phyloP scores from a whole-genome alignment of 2,113 vertebrate genomes.

The Colaptes auratus region DNA sequence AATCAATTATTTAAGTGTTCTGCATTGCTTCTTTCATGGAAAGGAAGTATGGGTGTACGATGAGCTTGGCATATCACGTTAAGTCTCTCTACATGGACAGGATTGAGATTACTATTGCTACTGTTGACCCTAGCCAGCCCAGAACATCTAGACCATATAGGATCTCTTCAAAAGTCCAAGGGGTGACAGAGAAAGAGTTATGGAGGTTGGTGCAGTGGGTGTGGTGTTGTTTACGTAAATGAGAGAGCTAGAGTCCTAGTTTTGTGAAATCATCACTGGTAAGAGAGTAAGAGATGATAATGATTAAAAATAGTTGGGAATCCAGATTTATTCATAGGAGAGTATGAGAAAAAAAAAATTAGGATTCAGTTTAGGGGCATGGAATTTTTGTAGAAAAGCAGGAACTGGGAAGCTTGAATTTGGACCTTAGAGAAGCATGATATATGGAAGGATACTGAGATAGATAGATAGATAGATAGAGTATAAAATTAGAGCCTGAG shows the following conservation, averaged over 20 bases:
- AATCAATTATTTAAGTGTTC: not conserved
- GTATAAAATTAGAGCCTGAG: not conserved
- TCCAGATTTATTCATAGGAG: not conserved
- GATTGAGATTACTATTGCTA: not conserved
- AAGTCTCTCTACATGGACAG: not conserved
- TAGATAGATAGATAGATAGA: not conserved
- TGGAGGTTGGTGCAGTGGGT: not conserved
- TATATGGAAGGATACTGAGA: not conserved
- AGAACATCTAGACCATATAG: not conserved
- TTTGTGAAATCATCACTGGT: not conserved
- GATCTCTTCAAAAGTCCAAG: not conserved
- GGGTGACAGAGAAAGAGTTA: not conserved
- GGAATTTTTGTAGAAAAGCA: not conserved
- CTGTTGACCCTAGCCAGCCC: not conserved
- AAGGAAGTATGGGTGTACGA: not conserved
- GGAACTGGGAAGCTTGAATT: not conserved
- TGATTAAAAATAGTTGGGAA: not conserved
- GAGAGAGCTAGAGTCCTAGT: not conserved
- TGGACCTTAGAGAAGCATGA: not conserved
- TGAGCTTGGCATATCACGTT: not conserved
- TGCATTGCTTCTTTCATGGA: not conserved
- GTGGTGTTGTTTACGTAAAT: not conserved
- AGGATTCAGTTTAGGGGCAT: not conserved
- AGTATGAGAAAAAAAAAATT: not conserved
- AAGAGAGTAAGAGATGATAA: not conserved